These are phyloP conservation scores for Linepithema humile DNA, from an alignment of 1,140 invertebrate species.

Conservation along the genomic window DNA sequence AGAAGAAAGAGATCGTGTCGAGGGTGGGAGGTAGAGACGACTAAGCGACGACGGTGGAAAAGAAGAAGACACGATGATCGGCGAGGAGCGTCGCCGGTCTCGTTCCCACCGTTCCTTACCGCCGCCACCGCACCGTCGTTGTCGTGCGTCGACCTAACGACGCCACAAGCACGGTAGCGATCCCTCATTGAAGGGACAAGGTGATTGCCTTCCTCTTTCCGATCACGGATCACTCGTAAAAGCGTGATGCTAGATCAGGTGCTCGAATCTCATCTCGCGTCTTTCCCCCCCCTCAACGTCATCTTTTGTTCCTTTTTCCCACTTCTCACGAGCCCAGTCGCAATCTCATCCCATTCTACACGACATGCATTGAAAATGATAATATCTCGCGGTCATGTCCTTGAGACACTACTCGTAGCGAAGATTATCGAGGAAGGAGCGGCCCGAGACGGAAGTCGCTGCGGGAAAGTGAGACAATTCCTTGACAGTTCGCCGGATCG, in stretches of 20 bases:
- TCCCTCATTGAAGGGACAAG: slow-evolving; percentile 55
- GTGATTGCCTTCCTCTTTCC: slow-evolving; percentile 68
- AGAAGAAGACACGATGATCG: background rate
- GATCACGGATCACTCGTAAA: slow-evolving; percentile 71
- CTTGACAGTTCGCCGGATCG: slow-evolving; percentile 50
- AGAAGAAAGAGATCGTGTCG: background rate
- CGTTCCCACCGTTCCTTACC: slow-evolving; percentile 71
- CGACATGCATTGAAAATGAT: slow-evolving; percentile 67
- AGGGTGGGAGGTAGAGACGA: background rate
- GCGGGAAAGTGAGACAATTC: slow-evolving; percentile 64
- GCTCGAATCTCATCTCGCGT: slow-evolving; percentile 48
- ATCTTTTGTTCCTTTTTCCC: background rate
- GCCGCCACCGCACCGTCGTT: background rate
- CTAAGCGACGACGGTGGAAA: background rate
- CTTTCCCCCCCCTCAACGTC: background rate
- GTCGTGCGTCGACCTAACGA: slow-evolving; percentile 75
- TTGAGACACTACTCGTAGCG: slow-evolving; percentile 32
- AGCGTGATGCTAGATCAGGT: slow-evolving; percentile 64
- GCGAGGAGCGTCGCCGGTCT: slow-evolving; percentile 31
- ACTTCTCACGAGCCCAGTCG: slow-evolving; percentile 57
- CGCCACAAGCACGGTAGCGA: slow-evolving; percentile 56
- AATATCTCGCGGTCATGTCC: slow-evolving; percentile 61
- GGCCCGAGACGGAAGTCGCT: slow-evolving; percentile 65
- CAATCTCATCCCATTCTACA: slow-evolving; percentile 55
- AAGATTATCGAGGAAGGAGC: slow-evolving; percentile 1